A percentile compares a stretch with the other conserved stretches of the same genome.
Evolutionary conservation across 2,113 vertebrate species (phyloP).

Genomic region (Peromyscus maniculatus): DNA sequence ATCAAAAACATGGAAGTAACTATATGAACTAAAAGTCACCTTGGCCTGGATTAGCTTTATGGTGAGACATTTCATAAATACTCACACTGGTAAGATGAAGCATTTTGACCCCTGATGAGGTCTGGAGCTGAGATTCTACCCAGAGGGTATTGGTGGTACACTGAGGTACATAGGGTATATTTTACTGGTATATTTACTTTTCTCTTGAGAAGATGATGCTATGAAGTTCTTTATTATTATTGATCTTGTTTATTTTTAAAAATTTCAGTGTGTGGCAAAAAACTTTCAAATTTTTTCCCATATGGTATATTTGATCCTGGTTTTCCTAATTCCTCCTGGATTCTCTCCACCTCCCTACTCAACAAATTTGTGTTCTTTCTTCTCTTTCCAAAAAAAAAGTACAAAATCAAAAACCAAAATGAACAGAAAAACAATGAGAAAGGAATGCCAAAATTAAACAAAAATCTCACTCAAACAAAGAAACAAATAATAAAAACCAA

Average conservation of each 20-base stretch:
- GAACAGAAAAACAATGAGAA: background rate
- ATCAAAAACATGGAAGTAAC: background rate
- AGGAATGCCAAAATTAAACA: background rate
- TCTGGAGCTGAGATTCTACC: background rate
- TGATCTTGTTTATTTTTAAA: background rate
- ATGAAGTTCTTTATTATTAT: background rate
- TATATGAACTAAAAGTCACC: background rate
- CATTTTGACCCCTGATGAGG: background rate
- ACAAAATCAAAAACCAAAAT: background rate
- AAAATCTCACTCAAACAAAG: background rate
- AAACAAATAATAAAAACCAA: background rate
- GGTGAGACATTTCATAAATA: background rate
- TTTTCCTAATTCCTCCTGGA: background rate
- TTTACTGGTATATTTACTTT: background rate
- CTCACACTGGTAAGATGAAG: background rate
- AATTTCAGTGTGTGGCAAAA: background rate
- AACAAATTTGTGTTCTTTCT: background rate
- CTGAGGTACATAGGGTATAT: accelerated
- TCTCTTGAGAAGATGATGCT: background rate
- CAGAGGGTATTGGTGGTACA: background rate
- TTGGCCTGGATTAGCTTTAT: background rate
- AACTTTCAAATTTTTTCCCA: background rate
- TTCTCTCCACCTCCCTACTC: background rate
- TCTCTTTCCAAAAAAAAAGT: background rate
- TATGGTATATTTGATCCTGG: background rate